A percentile compares a stretch with the other conserved stretches of the same genome.
These are phyloP conservation scores for Atethmia centrago DNA, from an alignment of 2,888 invertebrate genomes.

Conservation along the genomic window DNA sequence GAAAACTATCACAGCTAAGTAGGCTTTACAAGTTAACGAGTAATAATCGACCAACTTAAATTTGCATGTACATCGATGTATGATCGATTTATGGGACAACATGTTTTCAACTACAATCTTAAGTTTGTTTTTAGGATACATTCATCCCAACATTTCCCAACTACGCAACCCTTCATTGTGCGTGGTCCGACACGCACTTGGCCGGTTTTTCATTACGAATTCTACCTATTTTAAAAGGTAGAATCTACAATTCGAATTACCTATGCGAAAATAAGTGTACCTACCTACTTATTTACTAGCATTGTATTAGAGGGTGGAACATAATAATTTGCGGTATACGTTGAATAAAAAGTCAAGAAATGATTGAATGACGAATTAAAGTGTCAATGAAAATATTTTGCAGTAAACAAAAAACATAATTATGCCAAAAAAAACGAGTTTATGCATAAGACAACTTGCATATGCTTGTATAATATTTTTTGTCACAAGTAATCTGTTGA, in stretches of 20 bases:
- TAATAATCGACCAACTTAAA: no score
- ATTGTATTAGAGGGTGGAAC: neutral
- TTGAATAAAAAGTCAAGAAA: neutral
- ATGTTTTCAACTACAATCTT: no score
- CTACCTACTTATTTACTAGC: neutral
- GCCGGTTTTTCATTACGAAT: no score
- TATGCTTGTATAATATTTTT: conserved; percentile 54
- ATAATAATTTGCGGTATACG: conserved; percentile 1
- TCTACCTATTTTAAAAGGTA: neutral
- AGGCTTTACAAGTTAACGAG: no score
- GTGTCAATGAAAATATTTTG: conserved; percentile 42
- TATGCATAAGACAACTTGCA: conserved; percentile 43
- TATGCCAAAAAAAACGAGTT: conserved; percentile 44
- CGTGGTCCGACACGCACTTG: no score
- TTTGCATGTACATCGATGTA: no score
- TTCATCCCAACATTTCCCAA: no score
- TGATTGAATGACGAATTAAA: conserved; percentile 36
- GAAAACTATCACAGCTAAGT: no score
- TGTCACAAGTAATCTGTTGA: conserved; percentile 56
- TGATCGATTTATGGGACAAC: no score
- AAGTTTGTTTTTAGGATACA: no score
- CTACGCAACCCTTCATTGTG: no score
- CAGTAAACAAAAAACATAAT: conserved; percentile 35
- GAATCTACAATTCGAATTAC: neutral
- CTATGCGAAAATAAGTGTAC: neutral